Base-by-base conservation (phyloP, 2,888 invertebrate species). In the Anoplius nigerrimus region DNA sequence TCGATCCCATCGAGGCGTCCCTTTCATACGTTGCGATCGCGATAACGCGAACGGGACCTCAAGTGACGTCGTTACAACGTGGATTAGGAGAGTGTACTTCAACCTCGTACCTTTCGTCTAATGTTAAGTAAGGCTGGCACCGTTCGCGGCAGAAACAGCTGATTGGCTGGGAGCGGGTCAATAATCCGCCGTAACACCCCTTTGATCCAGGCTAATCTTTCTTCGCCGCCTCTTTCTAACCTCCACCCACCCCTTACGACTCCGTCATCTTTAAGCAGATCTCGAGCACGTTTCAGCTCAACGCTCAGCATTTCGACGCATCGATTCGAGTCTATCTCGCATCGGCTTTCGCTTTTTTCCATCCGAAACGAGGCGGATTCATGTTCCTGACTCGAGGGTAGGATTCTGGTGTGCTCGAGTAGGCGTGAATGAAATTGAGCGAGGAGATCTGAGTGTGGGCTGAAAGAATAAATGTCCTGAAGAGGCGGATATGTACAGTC, bases 191-290 rank as follows among this genome's bases (percentile, higher is more conserved):
- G 62, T 55, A 54, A 62, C 54, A 27, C 54, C 43, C 22, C 45
- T 43, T 27, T 66, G 43, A 66, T 66, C 61, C 57, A 34, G 43
- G 22, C 21, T 66, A 27, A 61, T 66, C 66, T 48, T 8, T 15
- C 13, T 27, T 13, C 11, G n/a, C 20, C 13, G 42, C 22, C 43
- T 34, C 54, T 6, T 22, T 24, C 48, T 48, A 8, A 6, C 48
- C 16, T 16, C 16, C 18, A 6, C 48, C 16, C 48, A 13, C 6
- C n/a, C 16, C 48, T 48, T 16, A 6, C n/a, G 5, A 8, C 13
- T 8, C 22, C 21, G 22, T 24, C 53, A 53, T 53, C 53, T 53
- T 53, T 53, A 52, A 52, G 11, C 2, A 18, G 52, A 18, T 52
- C 3, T 52, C 6, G 5, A 16, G 27, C 2, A 27, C 6, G 27